phyloP scores from a whole-genome alignment of 2,888 invertebrate species.

The Cactoblastis cactorum region DNA sequence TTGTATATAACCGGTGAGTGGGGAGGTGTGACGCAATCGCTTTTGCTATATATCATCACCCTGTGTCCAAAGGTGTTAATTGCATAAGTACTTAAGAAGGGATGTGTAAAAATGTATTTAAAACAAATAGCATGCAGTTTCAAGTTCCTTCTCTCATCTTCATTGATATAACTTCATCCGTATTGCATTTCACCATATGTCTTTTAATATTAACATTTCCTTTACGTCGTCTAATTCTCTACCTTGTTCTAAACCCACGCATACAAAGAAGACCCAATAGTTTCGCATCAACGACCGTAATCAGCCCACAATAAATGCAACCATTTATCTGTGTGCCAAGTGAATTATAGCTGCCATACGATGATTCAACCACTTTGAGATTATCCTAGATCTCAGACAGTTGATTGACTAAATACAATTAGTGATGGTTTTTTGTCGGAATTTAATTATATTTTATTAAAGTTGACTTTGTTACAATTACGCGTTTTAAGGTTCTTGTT shows the following conservation, averaged over 20 bases:
- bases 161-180: no score
- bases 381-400: constrained; percentile 1
- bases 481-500: no score
- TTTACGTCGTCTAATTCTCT: no score
- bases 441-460: not conserved
- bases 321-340: not conserved
- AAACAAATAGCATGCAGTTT: no score
- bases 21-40: not conserved
- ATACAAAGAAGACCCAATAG: not conserved
- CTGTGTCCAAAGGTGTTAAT: no score
- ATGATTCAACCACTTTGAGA: constrained; percentile 4
- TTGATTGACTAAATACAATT: constrained; percentile 8
- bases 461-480: not conserved
- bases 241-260: no score
- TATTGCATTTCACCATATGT: no score
- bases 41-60: no score
- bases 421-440: not conserved
- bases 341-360: not conserved
- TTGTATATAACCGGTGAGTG: constrained; percentile 14
- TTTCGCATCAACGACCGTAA: not conserved
- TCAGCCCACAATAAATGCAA: not conserved
- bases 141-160: no score
- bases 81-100: no score
- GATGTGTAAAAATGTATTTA: no score
- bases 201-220: no score